A percentile compares a stretch with the other conserved stretches of the same genome.
These are phyloP conservation scores for Odocoileus hemionus DNA, from an alignment of 2,113 vertebrate genomes.

Conservation along the genomic window DNA sequence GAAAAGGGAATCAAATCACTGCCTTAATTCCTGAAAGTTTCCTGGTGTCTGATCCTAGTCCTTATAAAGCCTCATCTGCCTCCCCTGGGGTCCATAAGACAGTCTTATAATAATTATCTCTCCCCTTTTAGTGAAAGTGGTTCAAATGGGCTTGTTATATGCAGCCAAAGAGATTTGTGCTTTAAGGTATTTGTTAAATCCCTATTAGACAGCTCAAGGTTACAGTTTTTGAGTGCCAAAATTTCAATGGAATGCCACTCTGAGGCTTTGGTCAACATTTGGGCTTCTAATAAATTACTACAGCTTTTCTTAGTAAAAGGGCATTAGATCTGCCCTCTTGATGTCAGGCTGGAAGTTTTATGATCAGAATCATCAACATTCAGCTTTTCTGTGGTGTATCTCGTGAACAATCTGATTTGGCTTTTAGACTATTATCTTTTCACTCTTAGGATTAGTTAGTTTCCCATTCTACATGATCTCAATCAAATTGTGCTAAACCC, in stretches of 20 bases:
- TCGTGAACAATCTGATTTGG: not conserved
- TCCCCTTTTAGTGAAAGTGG: not conserved
- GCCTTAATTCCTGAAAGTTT: not conserved
- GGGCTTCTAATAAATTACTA: not conserved
- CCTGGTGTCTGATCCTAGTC: not conserved
- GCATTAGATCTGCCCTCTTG: not conserved
- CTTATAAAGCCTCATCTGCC: not conserved
- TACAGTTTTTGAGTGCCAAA: not conserved
- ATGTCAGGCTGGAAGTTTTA: constrained; percentile 22
- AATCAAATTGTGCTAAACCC: not conserved
- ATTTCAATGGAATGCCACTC: constrained; percentile 17
- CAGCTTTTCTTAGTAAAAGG: constrained; percentile 14
- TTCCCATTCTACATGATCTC: not conserved
- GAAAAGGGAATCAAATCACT: not conserved
- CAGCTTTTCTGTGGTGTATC: not conserved
- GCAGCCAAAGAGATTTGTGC: not conserved
- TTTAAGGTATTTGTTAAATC: constrained; percentile 11
- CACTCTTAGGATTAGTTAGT: not conserved
- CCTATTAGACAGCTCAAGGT: not conserved
- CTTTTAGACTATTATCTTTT: not conserved
- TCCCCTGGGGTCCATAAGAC: not conserved
- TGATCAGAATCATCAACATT: not conserved
- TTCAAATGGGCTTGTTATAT: not conserved
- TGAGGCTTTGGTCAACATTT: constrained; percentile 27
- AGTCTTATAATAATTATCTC: not conserved